Base-by-base conservation (phyloP, 2,797 vertebrate genomes). In the Chromis chromis region DNA sequence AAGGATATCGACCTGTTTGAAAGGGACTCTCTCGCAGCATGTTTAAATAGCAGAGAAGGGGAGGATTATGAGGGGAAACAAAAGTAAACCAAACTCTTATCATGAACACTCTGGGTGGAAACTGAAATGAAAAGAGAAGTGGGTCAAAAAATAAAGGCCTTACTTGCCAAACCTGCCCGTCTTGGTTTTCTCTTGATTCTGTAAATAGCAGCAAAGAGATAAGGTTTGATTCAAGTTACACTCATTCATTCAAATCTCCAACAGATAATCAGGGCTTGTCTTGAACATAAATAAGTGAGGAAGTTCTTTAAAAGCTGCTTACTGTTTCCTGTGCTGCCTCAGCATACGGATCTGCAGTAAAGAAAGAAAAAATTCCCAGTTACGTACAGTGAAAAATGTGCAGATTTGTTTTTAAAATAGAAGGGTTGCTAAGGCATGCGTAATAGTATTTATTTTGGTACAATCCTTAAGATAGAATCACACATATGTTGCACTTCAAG, bases 271-370 rank as follows among this genome's bases (percentile, higher is more conserved):
- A 65, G 14, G 4, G 11, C 2, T 22, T 67, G 6, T 21, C 8
- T 31, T 14, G 14, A 58, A 10, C 0, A 33, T 3, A 52, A 56
- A 25, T 0, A 59, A 17, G 5, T 6, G 21, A 62, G 63, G n/a
- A 50, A 17, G 17, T 19, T 22, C 10, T 56, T 44, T 46, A 17
- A 60, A 71, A 52, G 14, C 6, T 52, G 54, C 90, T 88, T 65
- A 94, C 94, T 3, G 14, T 14, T 74, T 73, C 60, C 10, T 83
- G 65, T 60, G 63, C 2, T 19, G 82, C 1, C 52, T 92, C 93
- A 28, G 39, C 86, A 66, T 96, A 96, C 1, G 95, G 95, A 89
- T 96, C 95, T 96, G 88, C 49, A 72, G 61, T 56, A 5, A 19
- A 22, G 27, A 28, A 33, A 28, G 13, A 59, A 60, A 86, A 31